A percentile compares a stretch with the other conserved stretches of the same genome.
Conservation (phyloP, 2,888 invertebrate species). For the Thera britannica region DNA sequence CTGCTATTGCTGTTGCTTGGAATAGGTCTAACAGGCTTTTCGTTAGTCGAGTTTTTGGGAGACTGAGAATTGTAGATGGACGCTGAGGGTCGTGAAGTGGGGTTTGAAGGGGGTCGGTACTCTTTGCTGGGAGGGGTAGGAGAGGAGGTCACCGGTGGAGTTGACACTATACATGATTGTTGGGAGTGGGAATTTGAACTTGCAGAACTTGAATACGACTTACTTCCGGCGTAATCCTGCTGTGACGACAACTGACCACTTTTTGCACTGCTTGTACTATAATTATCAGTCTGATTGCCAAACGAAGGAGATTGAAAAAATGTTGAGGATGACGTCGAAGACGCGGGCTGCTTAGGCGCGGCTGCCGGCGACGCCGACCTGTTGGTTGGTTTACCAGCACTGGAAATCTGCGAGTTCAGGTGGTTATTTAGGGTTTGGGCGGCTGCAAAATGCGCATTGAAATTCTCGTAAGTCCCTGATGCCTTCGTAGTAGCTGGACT, state of each 20-base stretch:
- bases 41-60: conserved; percentile 67
- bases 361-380: conserved; percentile 84
- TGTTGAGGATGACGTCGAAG: conserved; percentile 82
- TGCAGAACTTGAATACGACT: conserved; percentile 85
- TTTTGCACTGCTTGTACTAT: conserved; percentile 83
- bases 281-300: conserved; percentile 84
- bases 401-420: conserved; percentile 86
- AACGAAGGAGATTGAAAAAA: conserved; percentile 88
- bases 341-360: conserved; percentile 80
- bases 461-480: conserved; percentile 87
- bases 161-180: conserved; percentile 90
- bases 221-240: conserved; percentile 85
- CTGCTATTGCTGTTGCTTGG: conserved; percentile 69
- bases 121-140: conserved; percentile 85
- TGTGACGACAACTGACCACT: conserved; percentile 82
- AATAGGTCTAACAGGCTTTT: conserved; percentile 67
- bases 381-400: conserved; percentile 82
- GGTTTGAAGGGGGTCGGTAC: conserved; percentile 85
- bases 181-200: conserved; percentile 86
- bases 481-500: conserved; percentile 86
- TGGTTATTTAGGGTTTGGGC: conserved; percentile 87
- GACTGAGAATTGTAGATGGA: conserved; percentile 76
- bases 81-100: conserved; percentile 74
- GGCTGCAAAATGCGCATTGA: conserved; percentile 88
- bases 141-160: conserved; percentile 84